Percentiles rank a stretch among this genome's conserved stretches.
Conservation (phyloP, 2,888 invertebrate species). For the Acanthosepion esculentum region DNA sequence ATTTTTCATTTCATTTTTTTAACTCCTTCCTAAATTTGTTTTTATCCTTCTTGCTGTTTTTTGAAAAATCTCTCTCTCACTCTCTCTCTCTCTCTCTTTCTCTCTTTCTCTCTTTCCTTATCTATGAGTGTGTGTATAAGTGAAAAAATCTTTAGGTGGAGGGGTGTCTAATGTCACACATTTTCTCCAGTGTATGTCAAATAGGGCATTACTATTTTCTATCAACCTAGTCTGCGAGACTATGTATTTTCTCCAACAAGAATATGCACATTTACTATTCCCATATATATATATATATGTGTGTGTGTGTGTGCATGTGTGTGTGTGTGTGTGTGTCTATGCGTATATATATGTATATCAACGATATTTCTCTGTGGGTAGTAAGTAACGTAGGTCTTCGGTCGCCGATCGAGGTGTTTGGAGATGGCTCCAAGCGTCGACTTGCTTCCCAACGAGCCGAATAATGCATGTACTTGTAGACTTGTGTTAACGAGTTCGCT, state of each 20-base stretch:
- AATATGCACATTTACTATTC: neutral
- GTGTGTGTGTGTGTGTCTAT: neutral
- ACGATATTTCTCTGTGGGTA: neutral
- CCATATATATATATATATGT: neutral
- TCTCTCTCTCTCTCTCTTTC: no score
- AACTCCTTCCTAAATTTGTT: no score
- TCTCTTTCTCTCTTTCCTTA: neutral
- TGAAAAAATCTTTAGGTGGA: no score
- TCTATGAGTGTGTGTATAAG: neutral
- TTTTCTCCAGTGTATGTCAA: neutral
- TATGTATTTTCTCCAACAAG: neutral
- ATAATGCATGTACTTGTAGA: conserved; percentile 20
- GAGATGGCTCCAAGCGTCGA: conserved; percentile 33
- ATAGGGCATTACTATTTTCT: neutral
- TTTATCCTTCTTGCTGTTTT: neutral
- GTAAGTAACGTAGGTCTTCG: neutral
- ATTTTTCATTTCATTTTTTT: no score
- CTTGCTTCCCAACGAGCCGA: conserved; percentile 33
- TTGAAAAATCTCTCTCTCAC: no score
- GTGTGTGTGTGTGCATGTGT: neutral
- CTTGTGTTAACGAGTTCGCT: conserved; percentile 33
- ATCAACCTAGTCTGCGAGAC: neutral
- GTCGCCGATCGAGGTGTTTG: conserved; percentile 18
- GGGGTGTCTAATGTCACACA: no score
- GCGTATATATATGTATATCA: neutral